Evolutionary conservation across 2,113 vertebrate species (phyloP).

Genomic region (Leptobrachium ailaonicum): DNA sequence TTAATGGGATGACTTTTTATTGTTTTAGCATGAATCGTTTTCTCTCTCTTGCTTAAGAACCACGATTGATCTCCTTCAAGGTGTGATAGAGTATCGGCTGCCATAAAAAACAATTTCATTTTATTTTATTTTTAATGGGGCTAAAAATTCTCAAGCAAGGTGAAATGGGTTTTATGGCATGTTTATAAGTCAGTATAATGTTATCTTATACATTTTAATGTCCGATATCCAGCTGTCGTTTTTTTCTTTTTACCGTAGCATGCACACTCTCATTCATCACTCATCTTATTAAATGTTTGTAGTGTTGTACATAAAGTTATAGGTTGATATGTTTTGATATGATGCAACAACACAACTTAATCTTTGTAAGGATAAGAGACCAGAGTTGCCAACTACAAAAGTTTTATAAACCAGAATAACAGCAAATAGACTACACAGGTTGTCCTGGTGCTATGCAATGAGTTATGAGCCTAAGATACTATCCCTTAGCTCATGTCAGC

Average conservation of each 20-base stretch:
- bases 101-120: neutral
- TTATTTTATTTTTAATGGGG: neutral
- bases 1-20: slow-evolving; percentile 1
- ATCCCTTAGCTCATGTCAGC: slow-evolving; percentile 34
- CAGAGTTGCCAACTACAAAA: neutral
- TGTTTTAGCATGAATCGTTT: neutral
- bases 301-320: no score
- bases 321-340: neutral
- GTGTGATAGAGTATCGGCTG: neutral
- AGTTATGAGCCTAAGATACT: slow-evolving; percentile 30
- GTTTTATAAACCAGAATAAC: slow-evolving; percentile 13
- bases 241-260: no score
- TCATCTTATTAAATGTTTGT: no score
- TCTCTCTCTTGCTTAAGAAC: neutral
- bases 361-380: neutral
- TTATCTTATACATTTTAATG: no score
- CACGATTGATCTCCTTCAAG: neutral
- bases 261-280: no score
- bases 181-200: no score
- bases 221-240: no score
- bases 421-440: slow-evolving; percentile 8
- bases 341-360: neutral
- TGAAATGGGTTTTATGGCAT: no score
- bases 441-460: slow-evolving; percentile 27
- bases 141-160: neutral